These are phyloP conservation scores for Danio kyathit DNA, from an alignment of 2,797 vertebrate species.

Conservation along the genomic window DNA sequence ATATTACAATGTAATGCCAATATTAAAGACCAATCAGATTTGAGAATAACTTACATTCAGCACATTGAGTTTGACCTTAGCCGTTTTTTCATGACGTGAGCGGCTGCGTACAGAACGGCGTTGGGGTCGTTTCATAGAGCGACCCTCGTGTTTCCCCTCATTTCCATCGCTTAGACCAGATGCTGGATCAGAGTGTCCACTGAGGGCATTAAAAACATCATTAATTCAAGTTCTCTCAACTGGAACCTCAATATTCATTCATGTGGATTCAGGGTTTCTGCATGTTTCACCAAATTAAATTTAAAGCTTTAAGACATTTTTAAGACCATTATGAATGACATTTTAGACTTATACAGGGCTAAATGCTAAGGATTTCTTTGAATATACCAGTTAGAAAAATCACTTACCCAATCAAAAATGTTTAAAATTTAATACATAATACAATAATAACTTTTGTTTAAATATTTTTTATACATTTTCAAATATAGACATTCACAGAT, in stretches of 20 bases:
- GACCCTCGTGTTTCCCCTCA: slow-evolving; percentile 90
- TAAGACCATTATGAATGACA: too few relatives aligned
- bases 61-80: slow-evolving; percentile 92
- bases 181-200: slow-evolving; percentile 90
- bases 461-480: too few relatives aligned
- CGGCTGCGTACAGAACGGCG: slow-evolving; percentile 93
- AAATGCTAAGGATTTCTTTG: too few relatives aligned
- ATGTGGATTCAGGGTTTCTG: too few relatives aligned
- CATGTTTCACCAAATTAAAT: too few relatives aligned
- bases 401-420: too few relatives aligned
- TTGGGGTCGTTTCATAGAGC: slow-evolving; percentile 88
- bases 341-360: too few relatives aligned
- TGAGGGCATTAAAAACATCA: slow-evolving; percentile 63
- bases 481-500: too few relatives aligned
- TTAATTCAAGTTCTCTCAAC: not conserved
- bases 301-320: too few relatives aligned
- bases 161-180: slow-evolving; percentile 96
- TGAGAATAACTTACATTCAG: slow-evolving; percentile 84
- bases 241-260: not conserved
- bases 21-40: not conserved
- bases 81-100: slow-evolving; percentile 91
- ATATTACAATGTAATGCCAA: not conserved
- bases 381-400: too few relatives aligned
- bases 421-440: too few relatives aligned
- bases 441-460: too few relatives aligned